phyloP scores from a whole-genome alignment of 2,113 vertebrate genomes.

The Dermatemys mawii region DNA sequence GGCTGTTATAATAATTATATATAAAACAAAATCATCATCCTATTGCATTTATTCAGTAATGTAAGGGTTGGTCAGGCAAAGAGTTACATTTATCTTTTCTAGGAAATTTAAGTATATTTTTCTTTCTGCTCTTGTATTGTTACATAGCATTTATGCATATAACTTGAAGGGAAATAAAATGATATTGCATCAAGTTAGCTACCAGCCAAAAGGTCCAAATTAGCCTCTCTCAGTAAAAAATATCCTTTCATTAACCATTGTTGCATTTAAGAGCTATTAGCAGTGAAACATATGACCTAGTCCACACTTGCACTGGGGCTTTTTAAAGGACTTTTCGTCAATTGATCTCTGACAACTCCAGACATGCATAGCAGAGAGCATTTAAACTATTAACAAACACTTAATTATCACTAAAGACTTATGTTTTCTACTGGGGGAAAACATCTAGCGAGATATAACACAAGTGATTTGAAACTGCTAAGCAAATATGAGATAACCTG shows the following conservation, averaged over 20 bases:
- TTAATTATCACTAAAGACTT: not conserved
- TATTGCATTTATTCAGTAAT: rapidly evolving
- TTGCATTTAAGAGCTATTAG: not conserved
- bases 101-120: not conserved
- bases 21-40: not conserved
- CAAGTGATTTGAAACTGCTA: constrained; percentile 18
- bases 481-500: not conserved
- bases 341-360: not conserved
- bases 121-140: not conserved
- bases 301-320: not conserved
- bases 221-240: not conserved
- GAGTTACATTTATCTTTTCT: not conserved
- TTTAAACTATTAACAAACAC: not conserved
- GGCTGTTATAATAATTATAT: not conserved
- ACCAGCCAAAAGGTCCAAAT: not conserved
- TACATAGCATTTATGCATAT: not conserved
- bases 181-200: not conserved
- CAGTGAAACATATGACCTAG: not conserved
- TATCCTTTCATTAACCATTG: not conserved
- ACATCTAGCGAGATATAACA: not conserved
- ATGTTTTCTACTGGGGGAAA: not conserved
- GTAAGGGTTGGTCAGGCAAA: too few species aligned
- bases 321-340: not conserved
- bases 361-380: not conserved
- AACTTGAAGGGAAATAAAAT: not conserved